phyloP scores from a whole-genome alignment of 2,888 invertebrate species.

The Uloborus plumipes region DNA sequence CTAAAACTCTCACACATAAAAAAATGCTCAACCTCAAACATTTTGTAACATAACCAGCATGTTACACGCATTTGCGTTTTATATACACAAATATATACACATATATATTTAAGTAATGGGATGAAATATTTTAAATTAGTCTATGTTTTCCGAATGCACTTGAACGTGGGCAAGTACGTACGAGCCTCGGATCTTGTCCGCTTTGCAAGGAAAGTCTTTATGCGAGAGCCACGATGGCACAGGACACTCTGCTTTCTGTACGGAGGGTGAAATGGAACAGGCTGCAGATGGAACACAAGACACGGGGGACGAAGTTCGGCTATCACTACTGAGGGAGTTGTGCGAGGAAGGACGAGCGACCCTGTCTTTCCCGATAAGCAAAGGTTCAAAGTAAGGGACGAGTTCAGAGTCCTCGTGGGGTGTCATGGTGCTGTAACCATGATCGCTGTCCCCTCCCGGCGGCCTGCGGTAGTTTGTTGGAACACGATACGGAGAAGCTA shows the following conservation, averaged over 20 bases:
- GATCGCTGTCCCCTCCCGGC: constrained; percentile 87
- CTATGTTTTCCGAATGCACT: constrained; percentile 44
- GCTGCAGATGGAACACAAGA: constrained; percentile 52
- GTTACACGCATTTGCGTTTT: constrained; percentile 29
- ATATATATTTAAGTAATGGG: neutral
- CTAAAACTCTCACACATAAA: no score
- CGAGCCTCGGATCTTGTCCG: constrained; percentile 28
- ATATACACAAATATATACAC: constrained; percentile 44
- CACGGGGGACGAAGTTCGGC: constrained; percentile 64
- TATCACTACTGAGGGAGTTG: constrained; percentile 61
- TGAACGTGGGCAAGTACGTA: constrained; percentile 45
- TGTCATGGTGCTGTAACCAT: constrained; percentile 95
- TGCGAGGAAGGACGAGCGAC: constrained; percentile 33
- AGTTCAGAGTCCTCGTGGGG: constrained; percentile 88
- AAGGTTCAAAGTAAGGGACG: constrained; percentile 67
- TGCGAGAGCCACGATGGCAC: constrained; percentile 9
- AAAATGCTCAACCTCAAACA: no score
- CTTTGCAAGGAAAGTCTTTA: constrained; percentile 11
- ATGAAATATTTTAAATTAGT: constrained; percentile 5
- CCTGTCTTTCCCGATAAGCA: constrained; percentile 62
- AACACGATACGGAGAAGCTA: constrained; percentile 84
- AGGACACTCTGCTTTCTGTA: constrained; percentile 35
- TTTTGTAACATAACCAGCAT: constrained; percentile 53
- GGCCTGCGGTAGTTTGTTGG: constrained; percentile 83
- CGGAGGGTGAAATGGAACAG: constrained; percentile 44